Base-by-base conservation (phyloP, 2,888 invertebrate genomes). In the Drosophila leonis region DNA sequence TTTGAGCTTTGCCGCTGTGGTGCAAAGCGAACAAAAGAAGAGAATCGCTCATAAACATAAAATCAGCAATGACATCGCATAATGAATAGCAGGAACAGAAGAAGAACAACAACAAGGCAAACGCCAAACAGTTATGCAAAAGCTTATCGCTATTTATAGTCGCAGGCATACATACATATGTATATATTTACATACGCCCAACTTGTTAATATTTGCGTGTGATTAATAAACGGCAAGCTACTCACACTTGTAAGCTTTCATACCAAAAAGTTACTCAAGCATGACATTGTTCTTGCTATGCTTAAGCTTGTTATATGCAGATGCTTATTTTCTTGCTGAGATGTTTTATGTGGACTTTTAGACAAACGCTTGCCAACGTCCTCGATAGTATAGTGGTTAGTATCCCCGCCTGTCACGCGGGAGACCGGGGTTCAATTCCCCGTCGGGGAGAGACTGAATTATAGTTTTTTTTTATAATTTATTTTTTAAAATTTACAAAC, bases 381-480 rank as follows among this genome's bases (percentile, higher is more conserved):
- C 84, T 80, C 80, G 80, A 80, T 80, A 80, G 80, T 80, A 84
- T 82, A 84, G 85, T 84, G 80, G 84, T 84, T 49, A 83, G 78
- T 81, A 80, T 83, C 82, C 78, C 78, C 78, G 78, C 78, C 79
- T 82, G 79, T 79, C 83, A 80, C 80, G 82, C 75, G 82, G 80
- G 80, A 78, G 84, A 80, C 79, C 82, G 84, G 75, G 84, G 84
- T 80, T 80, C 79, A 80, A 80, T 83, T 80, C 85, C 80, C 85
- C 85, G 80, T 81, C 83, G 85, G 81, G 85, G 83, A 85, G 79
- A 66, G 6, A 7, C 31, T 15, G 0, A 0, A 4, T 8, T n/a
- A n/a, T n/a, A n/a, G 0, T 4, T 9, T 29, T 52, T 39, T 29
- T 29, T 9, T 60, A 29, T 42, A 42, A 37, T 52, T 61, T 72